These are phyloP conservation scores for Agrotis puta DNA, from an alignment of 2,888 invertebrate genomes.

Conservation along the genomic window DNA sequence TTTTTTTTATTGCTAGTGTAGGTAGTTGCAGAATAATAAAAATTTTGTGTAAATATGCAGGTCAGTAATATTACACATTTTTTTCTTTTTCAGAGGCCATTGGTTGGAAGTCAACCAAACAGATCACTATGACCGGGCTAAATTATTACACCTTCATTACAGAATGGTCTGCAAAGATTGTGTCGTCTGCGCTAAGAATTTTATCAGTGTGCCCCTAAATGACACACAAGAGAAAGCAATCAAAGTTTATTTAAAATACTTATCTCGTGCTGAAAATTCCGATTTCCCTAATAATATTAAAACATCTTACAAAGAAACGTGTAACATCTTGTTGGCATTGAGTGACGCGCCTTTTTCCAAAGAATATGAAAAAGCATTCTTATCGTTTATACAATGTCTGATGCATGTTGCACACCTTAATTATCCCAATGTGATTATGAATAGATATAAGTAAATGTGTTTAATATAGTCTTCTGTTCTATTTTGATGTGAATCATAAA, in stretches of 20 bases:
- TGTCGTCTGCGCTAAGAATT: slow-evolving; percentile 25
- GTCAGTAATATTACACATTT: neutral
- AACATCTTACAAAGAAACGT: slow-evolving; percentile 16
- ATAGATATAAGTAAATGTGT: neutral
- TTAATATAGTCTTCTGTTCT: too few relatives aligned
- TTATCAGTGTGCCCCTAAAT: neutral
- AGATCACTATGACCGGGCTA: neutral
- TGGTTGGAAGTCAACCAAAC: slow-evolving; percentile 17
- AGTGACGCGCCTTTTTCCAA: slow-evolving; percentile 26
- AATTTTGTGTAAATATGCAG: too few relatives aligned
- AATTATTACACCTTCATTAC: neutral
- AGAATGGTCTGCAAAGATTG: slow-evolving; percentile 38
- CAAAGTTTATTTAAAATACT: neutral
- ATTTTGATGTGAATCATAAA: too few relatives aligned
- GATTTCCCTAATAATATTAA: neutral
- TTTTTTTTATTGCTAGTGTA: too few relatives aligned
- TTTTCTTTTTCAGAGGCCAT: slow-evolving; percentile 42
- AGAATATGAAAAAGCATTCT: slow-evolving; percentile 9
- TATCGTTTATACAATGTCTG: slow-evolving; percentile 21
- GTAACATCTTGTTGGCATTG: slow-evolving; percentile 20
- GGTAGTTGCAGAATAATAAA: too few relatives aligned
- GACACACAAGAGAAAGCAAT: slow-evolving; percentile 5
- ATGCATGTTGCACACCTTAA: slow-evolving; percentile 1
- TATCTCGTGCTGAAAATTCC: too few relatives aligned
- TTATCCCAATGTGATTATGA: slow-evolving; percentile 27